phyloP scores from a whole-genome alignment of 2,113 vertebrate genomes.

The Camelus dromedarius region DNA sequence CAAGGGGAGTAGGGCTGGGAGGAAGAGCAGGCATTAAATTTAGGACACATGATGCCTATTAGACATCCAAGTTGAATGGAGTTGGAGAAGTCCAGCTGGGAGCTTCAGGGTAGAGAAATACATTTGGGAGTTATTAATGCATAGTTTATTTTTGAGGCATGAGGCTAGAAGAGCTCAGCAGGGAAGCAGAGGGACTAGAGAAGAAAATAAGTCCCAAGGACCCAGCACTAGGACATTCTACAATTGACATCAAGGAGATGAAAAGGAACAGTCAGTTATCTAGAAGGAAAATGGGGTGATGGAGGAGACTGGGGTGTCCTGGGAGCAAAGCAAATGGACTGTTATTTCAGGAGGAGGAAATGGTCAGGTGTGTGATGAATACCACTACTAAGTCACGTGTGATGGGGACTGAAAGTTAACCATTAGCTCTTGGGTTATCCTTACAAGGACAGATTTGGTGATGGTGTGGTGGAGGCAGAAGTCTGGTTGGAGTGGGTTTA shows the following conservation, averaged over 20 bases:
- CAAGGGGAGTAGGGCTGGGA: background rate
- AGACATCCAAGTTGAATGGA: background rate
- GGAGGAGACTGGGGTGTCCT: background rate
- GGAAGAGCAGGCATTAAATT: background rate
- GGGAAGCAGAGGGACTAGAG: background rate
- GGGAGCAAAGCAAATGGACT: background rate
- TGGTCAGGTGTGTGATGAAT: background rate
- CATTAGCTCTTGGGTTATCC: background rate
- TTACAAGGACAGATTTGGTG: background rate
- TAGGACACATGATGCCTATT: no score
- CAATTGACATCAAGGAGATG: background rate
- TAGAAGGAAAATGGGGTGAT: background rate
- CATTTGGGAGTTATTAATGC: background rate
- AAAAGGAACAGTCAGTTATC: background rate
- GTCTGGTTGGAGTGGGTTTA: background rate
- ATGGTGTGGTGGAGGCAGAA: background rate
- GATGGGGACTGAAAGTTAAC: background rate
- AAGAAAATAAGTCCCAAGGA: background rate
- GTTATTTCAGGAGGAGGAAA: background rate
- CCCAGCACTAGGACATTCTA: background rate
- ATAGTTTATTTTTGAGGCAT: background rate
- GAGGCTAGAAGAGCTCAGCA: background rate
- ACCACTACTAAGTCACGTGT: background rate
- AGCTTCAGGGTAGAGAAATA: background rate
- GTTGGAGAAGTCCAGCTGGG: background rate